Base-by-base conservation (phyloP, 30 jellyfish, hydroid and myxozoan species). In the Sanderia malayensis region DNA sequence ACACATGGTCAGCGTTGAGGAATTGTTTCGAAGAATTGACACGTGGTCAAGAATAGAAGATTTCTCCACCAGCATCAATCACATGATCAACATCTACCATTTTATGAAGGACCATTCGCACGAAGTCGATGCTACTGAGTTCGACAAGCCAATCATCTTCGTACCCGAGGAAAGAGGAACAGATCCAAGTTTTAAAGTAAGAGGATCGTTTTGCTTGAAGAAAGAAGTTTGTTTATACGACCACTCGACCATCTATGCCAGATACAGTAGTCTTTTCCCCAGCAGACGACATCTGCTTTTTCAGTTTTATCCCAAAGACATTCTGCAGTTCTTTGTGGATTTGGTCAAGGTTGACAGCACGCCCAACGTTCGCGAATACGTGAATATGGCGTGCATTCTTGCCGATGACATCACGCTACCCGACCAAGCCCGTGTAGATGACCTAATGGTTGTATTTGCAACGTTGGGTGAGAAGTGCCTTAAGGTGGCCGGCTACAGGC, bases 161-260 rank as follows among this genome's bases (percentile, higher is more conserved):
- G 68, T 84, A 21, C 85, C 82, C 13, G 4, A 15, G 23, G 64
- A 15, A 49, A 49, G 6, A 37, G 52, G 52, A 37, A 6, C 6
- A 4, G 52, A 37, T 4, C 46, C n/a, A 34, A 34, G 20, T 0
- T 24, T 4, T 15, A 34, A 8, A 6, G n/a, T 23, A 2, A 57
- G 58, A 58, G 96, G 96, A 10, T 67, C 46, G 46, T 87, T 87
- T 55, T 80, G 45, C 67, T 27, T 61, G 33, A 64, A 53, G 19
- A 81, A 85, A 9, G 77, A 81, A 17, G 88, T 87, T 1, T 87
- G 96, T 61, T 68, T 89, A 74, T 67, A 79, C 22, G 96, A 87
- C 57, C 79, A 61, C 58, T 79, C 96, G 15, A 82, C 81, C n/a
- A 76, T 87, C 17, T 22, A 71, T 23, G 44, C 23, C 57, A 70